Evolutionary conservation across 2,113 vertebrate species (phyloP).

Genomic region (Bubalus kerabau): DNA sequence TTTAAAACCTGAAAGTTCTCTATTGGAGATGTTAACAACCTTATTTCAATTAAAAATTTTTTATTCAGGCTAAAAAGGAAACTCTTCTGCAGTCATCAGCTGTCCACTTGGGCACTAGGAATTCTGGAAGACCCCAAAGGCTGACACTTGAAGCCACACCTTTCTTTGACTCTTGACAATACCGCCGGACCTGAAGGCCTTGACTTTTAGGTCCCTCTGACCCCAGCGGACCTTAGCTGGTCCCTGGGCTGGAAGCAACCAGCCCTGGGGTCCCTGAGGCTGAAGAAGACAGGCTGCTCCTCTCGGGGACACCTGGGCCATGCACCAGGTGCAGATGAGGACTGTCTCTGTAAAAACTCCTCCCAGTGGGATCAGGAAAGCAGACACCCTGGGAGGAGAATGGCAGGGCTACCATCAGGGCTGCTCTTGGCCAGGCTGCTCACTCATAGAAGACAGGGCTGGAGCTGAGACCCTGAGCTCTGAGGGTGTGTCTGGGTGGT

Average conservation of each 20-base stretch:
- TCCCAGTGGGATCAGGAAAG: not conserved
- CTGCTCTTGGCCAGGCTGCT: not conserved
- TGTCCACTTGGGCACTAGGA: not conserved
- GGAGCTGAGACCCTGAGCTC: not conserved
- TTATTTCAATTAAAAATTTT: not conserved
- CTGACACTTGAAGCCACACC: not conserved
- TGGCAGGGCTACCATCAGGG: accelerated
- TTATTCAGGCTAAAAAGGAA: not conserved
- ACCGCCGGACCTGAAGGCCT: not conserved
- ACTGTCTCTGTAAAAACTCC: not conserved
- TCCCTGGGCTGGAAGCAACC: not conserved
- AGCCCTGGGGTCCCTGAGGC: not conserved
- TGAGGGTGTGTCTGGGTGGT: not conserved
- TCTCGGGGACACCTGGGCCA: too few species aligned
- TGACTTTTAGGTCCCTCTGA: not conserved
- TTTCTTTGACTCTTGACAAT: not conserved
- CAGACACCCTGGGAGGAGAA: not conserved
- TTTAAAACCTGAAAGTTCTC: not conserved
- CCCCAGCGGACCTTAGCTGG: not conserved
- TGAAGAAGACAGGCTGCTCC: not conserved
- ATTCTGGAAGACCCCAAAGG: not conserved
- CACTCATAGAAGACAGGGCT: too few species aligned
- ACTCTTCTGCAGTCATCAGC: not conserved
- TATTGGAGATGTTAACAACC: not conserved
- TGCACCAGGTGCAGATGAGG: accelerated